A percentile compares a stretch with the other conserved stretches of the same genome.
Evolutionary conservation across 1,140 invertebrate species (phyloP).

Genomic region (Phenacoccus solenopsis): DNA sequence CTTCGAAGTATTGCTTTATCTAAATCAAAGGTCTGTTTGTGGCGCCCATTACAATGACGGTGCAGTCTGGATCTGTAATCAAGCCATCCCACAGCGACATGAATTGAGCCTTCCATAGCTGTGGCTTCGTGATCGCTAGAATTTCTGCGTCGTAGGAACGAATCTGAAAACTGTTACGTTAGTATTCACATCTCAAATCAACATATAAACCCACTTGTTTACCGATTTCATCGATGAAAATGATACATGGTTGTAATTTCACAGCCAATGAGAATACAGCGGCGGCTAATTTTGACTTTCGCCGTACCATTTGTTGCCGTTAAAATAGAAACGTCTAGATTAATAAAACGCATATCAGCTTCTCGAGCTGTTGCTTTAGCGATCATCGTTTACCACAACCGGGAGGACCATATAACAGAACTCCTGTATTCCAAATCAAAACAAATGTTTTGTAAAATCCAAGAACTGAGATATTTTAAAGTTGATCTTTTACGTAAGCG

Average conservation of each 20-base stretch:
- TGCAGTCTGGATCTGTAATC: slow-evolving; percentile 63
- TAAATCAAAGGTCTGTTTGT: slow-evolving; percentile 90
- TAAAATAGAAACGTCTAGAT: slow-evolving; percentile 81
- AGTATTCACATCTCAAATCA: not conserved
- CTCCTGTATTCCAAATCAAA: no score
- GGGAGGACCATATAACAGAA: slow-evolving; percentile 70
- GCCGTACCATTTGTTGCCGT: slow-evolving; percentile 99
- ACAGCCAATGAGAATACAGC: slow-evolving; percentile 93
- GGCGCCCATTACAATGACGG: slow-evolving; percentile 84
- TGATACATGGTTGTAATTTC: slow-evolving; percentile 87
- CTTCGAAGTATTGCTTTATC: slow-evolving; percentile 88
- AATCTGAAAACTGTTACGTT: slow-evolving; percentile 48
- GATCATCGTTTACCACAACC: slow-evolving; percentile 94
- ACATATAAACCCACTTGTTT: not conserved
- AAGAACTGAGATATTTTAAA: no score
- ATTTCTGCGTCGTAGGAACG: slow-evolving; percentile 78
- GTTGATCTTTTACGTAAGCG: no score
- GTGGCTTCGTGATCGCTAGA: slow-evolving; percentile 93
- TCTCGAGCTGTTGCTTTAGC: slow-evolving; percentile 91
- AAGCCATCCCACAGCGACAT: slow-evolving; percentile 82
- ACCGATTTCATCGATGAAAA: slow-evolving; percentile 94
- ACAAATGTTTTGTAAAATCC: no score
- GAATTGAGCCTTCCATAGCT: slow-evolving; percentile 91
- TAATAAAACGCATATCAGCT: slow-evolving; percentile 88
- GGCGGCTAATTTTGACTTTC: slow-evolving; percentile 90